Conservation (phyloP, 2,797 vertebrate species). For the Sebastiscus tertius region DNA sequence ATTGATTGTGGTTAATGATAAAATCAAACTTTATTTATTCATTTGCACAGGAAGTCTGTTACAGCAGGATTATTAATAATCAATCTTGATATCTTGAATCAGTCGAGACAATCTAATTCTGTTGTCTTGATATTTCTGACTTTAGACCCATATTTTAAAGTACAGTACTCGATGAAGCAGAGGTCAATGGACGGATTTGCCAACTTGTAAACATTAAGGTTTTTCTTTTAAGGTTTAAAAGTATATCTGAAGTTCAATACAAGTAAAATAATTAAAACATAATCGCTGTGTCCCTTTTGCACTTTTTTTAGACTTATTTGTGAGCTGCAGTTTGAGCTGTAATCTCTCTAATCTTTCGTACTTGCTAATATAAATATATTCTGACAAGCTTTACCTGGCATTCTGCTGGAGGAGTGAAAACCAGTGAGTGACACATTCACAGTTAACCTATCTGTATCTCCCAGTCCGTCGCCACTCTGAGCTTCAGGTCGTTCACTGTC, state of each 20-base stretch:
- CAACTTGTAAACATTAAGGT: background rate
- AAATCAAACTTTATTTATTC: too few species aligned
- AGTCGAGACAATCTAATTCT: too few species aligned
- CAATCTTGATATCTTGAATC: background rate
- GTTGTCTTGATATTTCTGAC: background rate
- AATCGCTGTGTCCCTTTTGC: background rate
- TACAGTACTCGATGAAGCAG: background rate
- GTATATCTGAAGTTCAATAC: background rate
- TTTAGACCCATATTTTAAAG: background rate
- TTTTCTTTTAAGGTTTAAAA: background rate
- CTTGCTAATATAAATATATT: background rate
- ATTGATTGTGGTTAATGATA: too few species aligned
- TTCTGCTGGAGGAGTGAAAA: background rate
- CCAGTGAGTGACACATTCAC: background rate
- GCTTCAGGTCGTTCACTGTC: conserved; percentile 65
- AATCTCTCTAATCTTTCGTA: background rate
- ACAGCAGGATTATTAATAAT: background rate
- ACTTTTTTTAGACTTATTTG: too few species aligned
- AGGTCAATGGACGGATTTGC: background rate
- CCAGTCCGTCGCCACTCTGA: conserved; percentile 74
- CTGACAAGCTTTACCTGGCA: background rate
- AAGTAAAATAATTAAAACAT: background rate
- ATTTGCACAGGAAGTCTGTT: too few species aligned
- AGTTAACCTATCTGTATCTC: conserved; percentile 67
- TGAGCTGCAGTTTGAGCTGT: too few species aligned